A percentile compares a stretch with the other conserved stretches of the same genome.
phyloP scores from a whole-genome alignment of 2,888 invertebrate genomes.

The Synergus itoensis region DNA sequence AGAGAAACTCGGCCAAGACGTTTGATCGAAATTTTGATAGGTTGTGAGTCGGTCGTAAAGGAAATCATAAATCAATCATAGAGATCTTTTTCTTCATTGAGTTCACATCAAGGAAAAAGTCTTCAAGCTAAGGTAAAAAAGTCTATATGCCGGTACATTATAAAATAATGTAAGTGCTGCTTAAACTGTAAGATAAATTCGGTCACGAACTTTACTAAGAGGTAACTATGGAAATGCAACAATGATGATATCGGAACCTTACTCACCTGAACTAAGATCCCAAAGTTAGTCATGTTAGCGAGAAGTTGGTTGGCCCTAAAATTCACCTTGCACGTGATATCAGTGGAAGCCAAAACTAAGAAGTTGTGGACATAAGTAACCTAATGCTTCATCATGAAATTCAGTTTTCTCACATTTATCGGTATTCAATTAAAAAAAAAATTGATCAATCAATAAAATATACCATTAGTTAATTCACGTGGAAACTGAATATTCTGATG shows the following conservation, averaged over 20 bases:
- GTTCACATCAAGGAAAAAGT: background rate
- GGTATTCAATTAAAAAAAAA: too few relatives aligned
- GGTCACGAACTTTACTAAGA: slow-evolving; percentile 14
- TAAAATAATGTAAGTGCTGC: background rate
- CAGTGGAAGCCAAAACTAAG: background rate
- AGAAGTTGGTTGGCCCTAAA: slow-evolving; percentile 5
- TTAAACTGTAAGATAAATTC: background rate
- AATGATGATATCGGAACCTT: slow-evolving; percentile 13
- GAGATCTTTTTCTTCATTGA: background rate
- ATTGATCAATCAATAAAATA: too few relatives aligned
- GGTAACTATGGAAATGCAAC: slow-evolving; percentile 9
- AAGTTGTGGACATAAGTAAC: background rate
- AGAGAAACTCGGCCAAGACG: background rate
- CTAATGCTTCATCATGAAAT: background rate
- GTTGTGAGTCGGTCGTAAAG: background rate
- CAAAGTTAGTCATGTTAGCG: slow-evolving; percentile 20
- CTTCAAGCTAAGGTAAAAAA: too few relatives aligned
- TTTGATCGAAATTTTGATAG: background rate
- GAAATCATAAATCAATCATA: background rate
- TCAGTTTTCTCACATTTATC: too few relatives aligned
- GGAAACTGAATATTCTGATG: too few relatives aligned
- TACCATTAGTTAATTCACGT: too few relatives aligned
- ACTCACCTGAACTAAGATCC: slow-evolving; percentile 8
- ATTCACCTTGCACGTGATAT: slow-evolving; percentile 11
- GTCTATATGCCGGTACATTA: background rate